Base-by-base conservation (phyloP, 2,888 invertebrate species). In the Nycteola revayana region DNA sequence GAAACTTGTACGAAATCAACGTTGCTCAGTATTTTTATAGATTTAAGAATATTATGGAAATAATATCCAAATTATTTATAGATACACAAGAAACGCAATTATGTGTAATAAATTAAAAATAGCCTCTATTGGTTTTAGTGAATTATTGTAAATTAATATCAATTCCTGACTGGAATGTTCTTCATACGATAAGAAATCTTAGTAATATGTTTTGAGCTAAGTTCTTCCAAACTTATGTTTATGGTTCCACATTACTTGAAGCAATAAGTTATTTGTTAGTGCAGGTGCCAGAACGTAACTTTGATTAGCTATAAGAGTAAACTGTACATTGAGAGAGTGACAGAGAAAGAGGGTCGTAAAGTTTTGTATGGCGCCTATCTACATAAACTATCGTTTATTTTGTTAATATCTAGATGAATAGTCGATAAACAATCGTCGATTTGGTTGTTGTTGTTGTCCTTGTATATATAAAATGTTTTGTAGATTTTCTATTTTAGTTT, bases 1-100 rank as follows among this genome's bases (percentile, higher is more conserved):
- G 58, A 75, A 67, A 71, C 68, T 67, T 74, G 75, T 77, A 75
- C 70, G 71, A 70, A 82, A 82, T 75, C 70, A 72, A 82, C 68
- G 69, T 86, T 87, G 86, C 86, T 87, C 86, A 87, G 86, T 87
- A 87, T 87, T 87, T 86, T 84, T 77, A 78, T 85, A 86, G 84
- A 71, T 71, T 61, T 85, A 86, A 81, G 85, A 67, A 69, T 75
- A 78, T 67, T 73, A 72, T 64, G 73, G 66, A 75, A 69, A 66
- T 73, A 66, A 63, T 68, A 75, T 75, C 71, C 65, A 81, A 78
- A 75, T 77, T 81, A 83, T 81, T 80, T 81, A 82, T 76, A 73
- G 56, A 66, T 51, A 65, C 68, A 72, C 50, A 45, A 54, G 61
- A 66, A 62, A 66, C 74, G 73, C 72, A 76, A 75, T 75, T 71